phyloP scores from a whole-genome alignment of 2,888 invertebrate genomes.

The Venustoraphidia nigricollis region DNA sequence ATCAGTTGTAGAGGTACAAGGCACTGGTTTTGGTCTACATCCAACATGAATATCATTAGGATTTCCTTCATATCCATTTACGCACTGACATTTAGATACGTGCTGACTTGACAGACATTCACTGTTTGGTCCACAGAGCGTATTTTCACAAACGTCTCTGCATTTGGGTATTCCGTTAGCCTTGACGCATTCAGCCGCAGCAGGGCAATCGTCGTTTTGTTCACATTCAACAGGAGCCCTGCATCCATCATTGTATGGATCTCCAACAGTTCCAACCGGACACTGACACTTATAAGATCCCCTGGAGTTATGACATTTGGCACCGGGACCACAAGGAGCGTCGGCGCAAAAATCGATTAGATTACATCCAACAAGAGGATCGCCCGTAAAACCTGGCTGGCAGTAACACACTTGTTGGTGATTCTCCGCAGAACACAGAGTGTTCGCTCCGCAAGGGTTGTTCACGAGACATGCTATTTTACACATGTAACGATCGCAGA shows the following conservation, averaged over 20 bases:
- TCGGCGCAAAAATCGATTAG: constrained; percentile 65
- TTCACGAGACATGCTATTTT: constrained; percentile 70
- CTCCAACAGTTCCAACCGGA: constrained; percentile 63
- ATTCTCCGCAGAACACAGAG: constrained; percentile 70
- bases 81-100: constrained; percentile 62
- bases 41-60: constrained; percentile 51
- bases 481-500: constrained; percentile 69
- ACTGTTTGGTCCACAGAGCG: constrained; percentile 67
- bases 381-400: constrained; percentile 76
- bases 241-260: constrained; percentile 74
- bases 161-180: constrained; percentile 63
- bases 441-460: constrained; percentile 75
- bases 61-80: constrained; percentile 62
- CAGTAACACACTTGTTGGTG: constrained; percentile 70
- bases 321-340: constrained; percentile 65
- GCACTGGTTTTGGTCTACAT: constrained; percentile 57
- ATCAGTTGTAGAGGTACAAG: constrained; percentile 54
- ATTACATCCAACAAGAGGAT: constrained; percentile 53
- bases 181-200: constrained; percentile 58
- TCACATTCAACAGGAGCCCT: constrained; percentile 68
- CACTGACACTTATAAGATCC: constrained; percentile 71
- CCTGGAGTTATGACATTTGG: constrained; percentile 63
- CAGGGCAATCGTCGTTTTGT: constrained; percentile 64
- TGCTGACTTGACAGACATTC: constrained; percentile 69
- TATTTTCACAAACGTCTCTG: constrained; percentile 64